A percentile compares a stretch with the other conserved stretches of the same genome.
Evolutionary conservation across 1,140 invertebrate genomes (phyloP).

Genomic region (Drosophila miranda): DNA sequence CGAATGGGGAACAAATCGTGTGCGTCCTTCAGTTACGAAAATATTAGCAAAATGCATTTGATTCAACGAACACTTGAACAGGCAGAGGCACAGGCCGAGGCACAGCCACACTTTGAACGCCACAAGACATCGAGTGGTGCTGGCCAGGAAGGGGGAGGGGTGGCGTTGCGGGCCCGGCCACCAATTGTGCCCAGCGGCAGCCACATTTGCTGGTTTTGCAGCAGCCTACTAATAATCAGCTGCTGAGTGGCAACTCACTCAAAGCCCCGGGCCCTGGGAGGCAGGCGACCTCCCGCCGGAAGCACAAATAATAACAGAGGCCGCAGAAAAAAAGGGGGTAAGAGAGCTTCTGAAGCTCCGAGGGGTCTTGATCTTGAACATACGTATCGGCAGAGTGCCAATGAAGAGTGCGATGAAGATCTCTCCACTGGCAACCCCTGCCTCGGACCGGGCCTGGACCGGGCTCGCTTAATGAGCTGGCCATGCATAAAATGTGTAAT

Average conservation of each 20-base stretch:
- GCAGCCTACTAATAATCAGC: slow-evolving; percentile 60
- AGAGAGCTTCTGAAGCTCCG: not conserved
- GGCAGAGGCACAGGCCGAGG: slow-evolving; percentile 1
- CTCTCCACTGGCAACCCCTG: too few species aligned
- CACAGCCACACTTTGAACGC: slow-evolving; percentile 26
- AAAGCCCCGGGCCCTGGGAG: not conserved
- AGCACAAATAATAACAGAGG: slow-evolving; percentile 28
- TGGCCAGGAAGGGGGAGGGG: slow-evolving; percentile 8
- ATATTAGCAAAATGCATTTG: slow-evolving; percentile 52
- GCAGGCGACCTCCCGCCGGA: slow-evolving; percentile 30
- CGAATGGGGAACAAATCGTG: too few species aligned
- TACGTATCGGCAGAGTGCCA: not conserved
- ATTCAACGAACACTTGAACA: slow-evolving; percentile 32
- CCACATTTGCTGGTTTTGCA: slow-evolving; percentile 66
- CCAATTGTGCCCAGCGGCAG: slow-evolving; percentile 73
- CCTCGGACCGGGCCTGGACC: too few species aligned
- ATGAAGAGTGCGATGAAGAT: not conserved
- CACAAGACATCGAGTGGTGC: slow-evolving; percentile 43
- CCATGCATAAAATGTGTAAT: slow-evolving; percentile 44
- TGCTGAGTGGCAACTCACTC: slow-evolving; percentile 27
- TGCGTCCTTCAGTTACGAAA: slow-evolving; percentile 15
- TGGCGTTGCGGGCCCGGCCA: slow-evolving; percentile 42
- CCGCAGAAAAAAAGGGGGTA: not conserved
- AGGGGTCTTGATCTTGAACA: slow-evolving; percentile 20
- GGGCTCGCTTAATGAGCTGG: slow-evolving; percentile 57